A percentile compares a stretch with the other conserved stretches of the same genome.
Evolutionary conservation across 1,140 invertebrate genomes (phyloP).

Genomic region (Notospermus geniculatus): DNA sequence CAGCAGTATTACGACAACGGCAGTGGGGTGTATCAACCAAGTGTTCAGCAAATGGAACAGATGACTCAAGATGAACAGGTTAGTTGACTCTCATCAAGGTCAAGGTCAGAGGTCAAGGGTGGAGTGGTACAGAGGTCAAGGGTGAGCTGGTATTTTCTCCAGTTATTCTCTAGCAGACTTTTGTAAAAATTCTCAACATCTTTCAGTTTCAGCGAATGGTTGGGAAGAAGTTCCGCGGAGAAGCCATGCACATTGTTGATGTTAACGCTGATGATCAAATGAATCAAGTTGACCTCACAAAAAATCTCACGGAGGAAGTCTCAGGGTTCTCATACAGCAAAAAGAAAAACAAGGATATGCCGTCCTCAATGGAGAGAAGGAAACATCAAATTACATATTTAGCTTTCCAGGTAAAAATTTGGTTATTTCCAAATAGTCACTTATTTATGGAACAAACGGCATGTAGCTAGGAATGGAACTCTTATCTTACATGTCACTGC

Average conservation of each 20-base stretch:
- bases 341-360: slow-evolving; percentile 62
- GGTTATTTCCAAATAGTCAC: neutral
- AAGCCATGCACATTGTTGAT: slow-evolving; percentile 71
- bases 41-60: neutral
- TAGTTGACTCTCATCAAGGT: neutral
- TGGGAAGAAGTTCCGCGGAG: slow-evolving; percentile 57
- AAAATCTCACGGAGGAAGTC: slow-evolving; percentile 74
- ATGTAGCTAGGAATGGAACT: neutral
- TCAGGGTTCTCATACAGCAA: slow-evolving; percentile 57
- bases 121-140: neutral
- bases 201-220: slow-evolving; percentile 55
- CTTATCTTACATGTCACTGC: neutral
- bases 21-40: neutral
- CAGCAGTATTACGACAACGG: slow-evolving; percentile 1
- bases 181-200: slow-evolving; percentile 11
- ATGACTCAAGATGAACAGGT: neutral
- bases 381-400: slow-evolving; percentile 97
- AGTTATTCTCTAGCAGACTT: slow-evolving; percentile 29
- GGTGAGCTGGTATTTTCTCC: neutral
- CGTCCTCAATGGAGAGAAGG: slow-evolving; percentile 68
- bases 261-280: slow-evolving; percentile 80
- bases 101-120: neutral
- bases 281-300: slow-evolving; percentile 74
- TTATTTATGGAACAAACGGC: neutral
- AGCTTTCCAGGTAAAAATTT: slow-evolving; percentile 72